phyloP scores from a whole-genome alignment of 2,113 vertebrate genomes.

The Rhinoptilus africanus region DNA sequence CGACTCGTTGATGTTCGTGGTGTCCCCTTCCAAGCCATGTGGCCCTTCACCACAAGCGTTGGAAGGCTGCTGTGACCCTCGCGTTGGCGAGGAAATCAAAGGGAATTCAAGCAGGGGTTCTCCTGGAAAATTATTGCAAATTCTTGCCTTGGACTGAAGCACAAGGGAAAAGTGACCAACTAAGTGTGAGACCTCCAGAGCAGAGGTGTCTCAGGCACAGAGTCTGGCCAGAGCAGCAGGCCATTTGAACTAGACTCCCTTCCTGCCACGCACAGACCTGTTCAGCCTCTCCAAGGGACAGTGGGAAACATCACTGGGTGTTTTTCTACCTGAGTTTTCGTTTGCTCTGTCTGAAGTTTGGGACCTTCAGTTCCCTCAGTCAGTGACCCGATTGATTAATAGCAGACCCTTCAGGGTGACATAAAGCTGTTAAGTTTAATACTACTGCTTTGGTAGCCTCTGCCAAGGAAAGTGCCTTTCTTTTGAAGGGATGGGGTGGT shows the following conservation, averaged over 20 bases:
- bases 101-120: not conserved
- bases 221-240: not conserved
- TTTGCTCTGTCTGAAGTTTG: not conserved
- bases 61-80: not conserved
- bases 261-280: not conserved
- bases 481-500: not conserved
- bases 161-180: not conserved
- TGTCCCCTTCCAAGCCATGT: not conserved
- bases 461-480: not conserved
- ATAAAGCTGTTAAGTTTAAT: not conserved
- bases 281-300: not conserved
- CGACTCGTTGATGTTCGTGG: fast-evolving
- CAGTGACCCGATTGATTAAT: not conserved
- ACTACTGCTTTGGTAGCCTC: not conserved
- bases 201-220: not conserved
- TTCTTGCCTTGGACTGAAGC: not conserved
- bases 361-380: not conserved
- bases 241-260: not conserved
- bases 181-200: not conserved
- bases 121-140: not conserved
- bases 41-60: not conserved
- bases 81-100: not conserved
- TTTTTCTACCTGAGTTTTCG: not conserved
- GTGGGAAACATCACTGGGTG: not conserved
- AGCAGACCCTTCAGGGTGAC: not conserved